Base-by-base conservation (phyloP, 2,888 invertebrate genomes). In the Heteromyza rotundicornis region DNA sequence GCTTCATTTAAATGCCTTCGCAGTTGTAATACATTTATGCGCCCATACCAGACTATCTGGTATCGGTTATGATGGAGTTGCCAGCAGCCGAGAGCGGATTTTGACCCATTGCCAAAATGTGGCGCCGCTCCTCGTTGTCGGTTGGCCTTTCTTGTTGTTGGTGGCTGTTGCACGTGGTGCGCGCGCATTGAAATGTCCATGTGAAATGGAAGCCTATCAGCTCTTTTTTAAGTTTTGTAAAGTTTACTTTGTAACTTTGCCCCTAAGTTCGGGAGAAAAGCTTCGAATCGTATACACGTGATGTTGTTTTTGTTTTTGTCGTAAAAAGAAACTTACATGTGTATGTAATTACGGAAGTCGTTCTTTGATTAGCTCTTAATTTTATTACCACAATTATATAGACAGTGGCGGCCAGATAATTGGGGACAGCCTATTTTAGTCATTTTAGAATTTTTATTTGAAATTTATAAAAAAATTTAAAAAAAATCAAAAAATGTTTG, bases 101-200 rank as follows among this genome's bases (percentile, higher is more conserved):
- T 55, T 47, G 49, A 55, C 60, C 60, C 53, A 55, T 35, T 55
- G 55, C 55, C 55, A 55, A n/a, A 50, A 54, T 57, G 49, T 57
- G 49, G 50, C 14, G 14, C 1, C 35, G 35, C 2, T 20, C 14
- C 10, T 53, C 27, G 53, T 27, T 36, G 55, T 55, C 23, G 23
- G n/a, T n/a, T n/a, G n/a, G n/a, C n/a, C n/a, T n/a, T 55, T 55
- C 3, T 20, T 22, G 55, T 36, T 19, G 17, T 16, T 53, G 27
- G 8, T 16, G 44, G 17, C 36, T 36, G 8, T 32, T 44, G 17
- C 82, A 82, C 83, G 81, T 82, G 81, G 82, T 84, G 81, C 82
- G 82, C 80, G 78, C 80, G 84, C 80, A 82, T n/a, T 3, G 73
- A 71, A 75, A 17, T 56, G 22, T 36, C 35, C 20, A 23, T 52